Conservation (phyloP, 2,797 vertebrate genomes). For the Schizopygopsis pylzovi region DNA sequence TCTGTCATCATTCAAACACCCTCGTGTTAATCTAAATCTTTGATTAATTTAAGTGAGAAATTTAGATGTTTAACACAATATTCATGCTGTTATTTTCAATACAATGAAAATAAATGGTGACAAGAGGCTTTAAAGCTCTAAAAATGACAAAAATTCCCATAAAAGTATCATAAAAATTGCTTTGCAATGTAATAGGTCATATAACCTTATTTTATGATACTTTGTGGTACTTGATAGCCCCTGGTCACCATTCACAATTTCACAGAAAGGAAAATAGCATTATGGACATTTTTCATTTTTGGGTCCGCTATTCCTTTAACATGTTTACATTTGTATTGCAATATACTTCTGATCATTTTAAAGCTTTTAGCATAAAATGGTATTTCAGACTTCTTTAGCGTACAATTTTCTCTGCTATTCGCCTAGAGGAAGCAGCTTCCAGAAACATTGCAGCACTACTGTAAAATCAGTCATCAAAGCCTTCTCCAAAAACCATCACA, state of each 20-base stretch:
- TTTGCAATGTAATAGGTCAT: neutral
- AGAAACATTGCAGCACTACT: neutral
- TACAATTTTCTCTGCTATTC: neutral
- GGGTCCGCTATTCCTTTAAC: neutral
- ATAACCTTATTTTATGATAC: neutral
- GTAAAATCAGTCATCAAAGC: slow-evolving; percentile 40
- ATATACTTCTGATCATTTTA: neutral
- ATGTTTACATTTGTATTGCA: slow-evolving; percentile 17
- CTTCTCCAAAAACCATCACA: slow-evolving; percentile 25
- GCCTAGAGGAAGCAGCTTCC: neutral
- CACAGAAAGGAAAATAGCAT: neutral
- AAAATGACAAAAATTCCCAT: neutral
- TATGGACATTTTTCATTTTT: neutral
- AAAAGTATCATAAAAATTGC: neutral
- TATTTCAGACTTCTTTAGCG: neutral
- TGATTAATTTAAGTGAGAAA: neutral
- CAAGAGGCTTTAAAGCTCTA: neutral
- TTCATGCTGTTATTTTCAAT: neutral
- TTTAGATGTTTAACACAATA: neutral
- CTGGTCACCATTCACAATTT: neutral
- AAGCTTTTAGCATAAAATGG: slow-evolving; percentile 22
- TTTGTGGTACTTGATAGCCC: neutral
- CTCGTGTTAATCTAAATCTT: neutral
- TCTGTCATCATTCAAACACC: neutral
- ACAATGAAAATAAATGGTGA: neutral